Base-by-base conservation (phyloP, 2,888 invertebrate genomes). In the Sepiola atlantica region DNA sequence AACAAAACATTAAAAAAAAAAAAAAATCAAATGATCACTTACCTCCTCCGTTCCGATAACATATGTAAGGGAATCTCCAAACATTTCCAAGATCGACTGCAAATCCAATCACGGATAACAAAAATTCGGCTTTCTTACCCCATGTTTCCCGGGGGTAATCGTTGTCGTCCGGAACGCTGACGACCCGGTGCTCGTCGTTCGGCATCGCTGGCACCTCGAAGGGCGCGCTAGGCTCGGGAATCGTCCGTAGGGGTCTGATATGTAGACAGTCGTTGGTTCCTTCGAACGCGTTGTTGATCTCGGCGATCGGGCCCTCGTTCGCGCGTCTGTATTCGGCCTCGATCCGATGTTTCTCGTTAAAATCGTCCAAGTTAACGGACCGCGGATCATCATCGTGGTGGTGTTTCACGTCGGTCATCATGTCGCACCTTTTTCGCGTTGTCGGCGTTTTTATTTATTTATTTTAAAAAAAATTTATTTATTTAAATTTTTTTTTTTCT, bases 1-100 rank as follows among this genome's bases (percentile, higher is more conserved):
- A 45, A 45, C 4, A 2, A 45, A 45, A 45, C 45, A 45, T 8
- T 4, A 8, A 45, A 45, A 20, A 35, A 91, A 91, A 24, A 54
- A 55, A 28, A 16, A 10, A 55, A 28, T 45, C 8, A 55, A 55
- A 32, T 16, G 12, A n/a, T n/a, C n/a, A n/a, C 57, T n/a, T 93
- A 93, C 93, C 93, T 55, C 93, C 93, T 55, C 93, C 93, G 54
- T 93, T 93, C 93, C 93, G 55, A 32, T 55, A 93, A 35, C 93
- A 93, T 35, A 93, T 93, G 93, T 93, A 93, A 28, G 93, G 93
- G n/a, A 93, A 93, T 57, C 93, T 55, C 93, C 93, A 93, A n/a
- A 93, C 93, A 55, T 93, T 93, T 32, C 93, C 93, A 2, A 93
- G 35, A 55, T 93, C 93, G 3, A 93, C 93, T 10, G 93, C 93